A percentile compares a stretch with the other conserved stretches of the same genome.
Conservation (phyloP, 1,140 invertebrate genomes). For the Papilio helenus region DNA sequence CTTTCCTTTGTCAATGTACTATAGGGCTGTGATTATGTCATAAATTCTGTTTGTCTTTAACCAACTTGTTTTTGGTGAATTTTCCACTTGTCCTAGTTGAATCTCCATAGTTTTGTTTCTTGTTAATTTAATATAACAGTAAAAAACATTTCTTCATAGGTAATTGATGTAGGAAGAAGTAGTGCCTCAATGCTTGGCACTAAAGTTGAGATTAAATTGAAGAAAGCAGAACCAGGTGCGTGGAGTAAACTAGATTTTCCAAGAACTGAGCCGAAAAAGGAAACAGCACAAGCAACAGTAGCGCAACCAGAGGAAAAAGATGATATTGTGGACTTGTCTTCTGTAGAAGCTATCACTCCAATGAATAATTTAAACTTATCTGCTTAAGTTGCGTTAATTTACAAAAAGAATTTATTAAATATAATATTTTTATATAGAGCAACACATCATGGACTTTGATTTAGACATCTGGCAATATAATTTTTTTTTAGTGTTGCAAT, state of each 20-base stretch:
- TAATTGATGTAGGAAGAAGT: constrained; percentile 88
- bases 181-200: constrained; percentile 92
- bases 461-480: constrained; percentile 12
- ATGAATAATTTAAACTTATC: constrained; percentile 74
- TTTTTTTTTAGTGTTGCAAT: constrained; percentile 23
- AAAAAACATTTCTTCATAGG: constrained; percentile 76
- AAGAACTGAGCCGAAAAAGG: constrained; percentile 67
- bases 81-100: neutral
- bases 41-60: no score
- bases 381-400: constrained; percentile 49
- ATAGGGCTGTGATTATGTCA: no score
- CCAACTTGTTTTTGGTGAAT: no score
- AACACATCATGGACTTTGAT: constrained; percentile 34
- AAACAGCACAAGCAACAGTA: constrained; percentile 47
- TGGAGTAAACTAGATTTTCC: constrained; percentile 92
- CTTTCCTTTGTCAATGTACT: no score
- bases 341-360: constrained; percentile 74
- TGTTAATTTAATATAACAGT: constrained; percentile 29
- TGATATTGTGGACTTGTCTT: constrained; percentile 78
- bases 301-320: constrained; percentile 69
- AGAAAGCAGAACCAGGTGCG: constrained; percentile 91
- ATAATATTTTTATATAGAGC: constrained; percentile 22
- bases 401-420: constrained; percentile 24
- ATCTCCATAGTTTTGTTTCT: neutral
- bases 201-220: constrained; percentile 98